Conservation (phyloP, 2,113 vertebrate genomes). For the Phaethornis superciliosus region DNA sequence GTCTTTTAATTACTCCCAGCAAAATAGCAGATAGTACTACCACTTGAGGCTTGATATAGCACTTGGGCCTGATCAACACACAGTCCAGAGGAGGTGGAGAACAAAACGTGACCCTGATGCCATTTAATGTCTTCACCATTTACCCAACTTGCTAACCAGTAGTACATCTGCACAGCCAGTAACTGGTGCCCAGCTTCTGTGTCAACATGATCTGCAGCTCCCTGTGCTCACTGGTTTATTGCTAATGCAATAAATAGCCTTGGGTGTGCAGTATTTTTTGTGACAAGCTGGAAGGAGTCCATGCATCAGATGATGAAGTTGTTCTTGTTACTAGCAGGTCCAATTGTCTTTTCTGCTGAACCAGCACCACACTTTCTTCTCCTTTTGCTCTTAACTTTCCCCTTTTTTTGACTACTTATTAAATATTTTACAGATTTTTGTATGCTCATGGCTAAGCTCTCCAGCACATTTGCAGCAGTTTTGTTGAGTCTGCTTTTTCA, state of each 20-base stretch:
- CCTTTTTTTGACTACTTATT: not conserved
- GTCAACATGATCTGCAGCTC: not conserved
- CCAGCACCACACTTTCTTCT: not conserved
- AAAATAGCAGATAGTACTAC: not conserved
- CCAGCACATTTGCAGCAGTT: not conserved
- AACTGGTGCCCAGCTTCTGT: not conserved
- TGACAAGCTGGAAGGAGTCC: conserved; percentile 41
- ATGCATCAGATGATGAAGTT: not conserved
- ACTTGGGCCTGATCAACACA: not conserved
- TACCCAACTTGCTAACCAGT: not conserved
- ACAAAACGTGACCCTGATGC: rapidly evolving
- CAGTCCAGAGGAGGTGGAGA: not conserved
- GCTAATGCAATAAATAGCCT: conserved; percentile 38
- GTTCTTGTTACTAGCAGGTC: conserved; percentile 29
- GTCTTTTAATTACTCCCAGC: not conserved
- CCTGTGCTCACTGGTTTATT: not conserved
- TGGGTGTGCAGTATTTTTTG: conserved; percentile 8
- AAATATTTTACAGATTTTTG: conserved; percentile 19
- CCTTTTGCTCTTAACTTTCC: not conserved
- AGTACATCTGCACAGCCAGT: not conserved
- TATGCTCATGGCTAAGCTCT: not conserved
- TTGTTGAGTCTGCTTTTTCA: not conserved
- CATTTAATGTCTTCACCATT: not conserved
- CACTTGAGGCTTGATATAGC: not conserved
- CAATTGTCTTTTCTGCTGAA: conserved; percentile 26